Conservation (phyloP, 2,797 vertebrate genomes). For the Euthynnus affinis region DNA sequence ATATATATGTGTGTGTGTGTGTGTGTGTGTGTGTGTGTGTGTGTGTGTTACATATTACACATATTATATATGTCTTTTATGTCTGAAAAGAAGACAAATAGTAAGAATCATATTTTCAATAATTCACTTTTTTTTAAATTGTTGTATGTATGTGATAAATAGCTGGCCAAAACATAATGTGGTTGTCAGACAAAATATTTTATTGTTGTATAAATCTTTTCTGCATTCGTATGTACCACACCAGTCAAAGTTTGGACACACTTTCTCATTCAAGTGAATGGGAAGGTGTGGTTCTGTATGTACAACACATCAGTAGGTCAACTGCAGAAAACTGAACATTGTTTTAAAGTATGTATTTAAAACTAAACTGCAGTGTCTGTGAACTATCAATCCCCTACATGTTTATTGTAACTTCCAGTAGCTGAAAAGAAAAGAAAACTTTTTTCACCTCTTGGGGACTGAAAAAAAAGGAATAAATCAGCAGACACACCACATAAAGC, state of each 20-base stretch:
- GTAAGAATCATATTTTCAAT: neutral
- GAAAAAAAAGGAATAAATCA: neutral
- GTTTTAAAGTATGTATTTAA: neutral
- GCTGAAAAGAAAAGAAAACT: slow-evolving; percentile 10
- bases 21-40: no score
- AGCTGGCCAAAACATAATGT: no score
- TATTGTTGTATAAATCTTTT: neutral
- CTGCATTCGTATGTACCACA: neutral
- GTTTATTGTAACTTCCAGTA: neutral
- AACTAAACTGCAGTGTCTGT: neutral
- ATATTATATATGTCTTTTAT: neutral
- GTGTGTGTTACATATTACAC: no score
- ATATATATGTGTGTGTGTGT: no score
- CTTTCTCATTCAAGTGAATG: no score
- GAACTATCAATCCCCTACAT: neutral
- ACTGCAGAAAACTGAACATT: neutral
- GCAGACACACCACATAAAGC: slow-evolving; percentile 14
- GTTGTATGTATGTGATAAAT: neutral
- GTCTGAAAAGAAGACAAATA: no score
- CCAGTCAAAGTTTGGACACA: no score
- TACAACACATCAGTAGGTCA: neutral
- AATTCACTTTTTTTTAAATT: neutral
- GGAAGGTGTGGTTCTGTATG: no score
- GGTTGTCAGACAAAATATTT: no score
- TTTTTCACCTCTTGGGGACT: neutral